These are phyloP conservation scores for Bombus huntii DNA, from an alignment of 1,140 invertebrate genomes.

Conservation along the genomic window DNA sequence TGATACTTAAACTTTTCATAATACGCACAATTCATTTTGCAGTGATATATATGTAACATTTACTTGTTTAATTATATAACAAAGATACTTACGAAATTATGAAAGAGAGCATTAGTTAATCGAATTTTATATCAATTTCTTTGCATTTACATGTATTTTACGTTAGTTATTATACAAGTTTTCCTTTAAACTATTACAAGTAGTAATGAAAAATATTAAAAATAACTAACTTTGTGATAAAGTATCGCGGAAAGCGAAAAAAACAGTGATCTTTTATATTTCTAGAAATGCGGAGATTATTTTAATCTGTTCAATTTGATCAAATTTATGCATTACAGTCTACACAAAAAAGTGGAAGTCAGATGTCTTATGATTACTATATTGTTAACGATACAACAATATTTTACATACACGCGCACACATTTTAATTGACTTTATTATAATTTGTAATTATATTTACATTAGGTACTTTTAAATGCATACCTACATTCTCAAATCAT, in stretches of 20 bases:
- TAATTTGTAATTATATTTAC: conserved; percentile 45
- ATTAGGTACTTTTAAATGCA: conserved; percentile 52
- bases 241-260: conserved; percentile 27
- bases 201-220: conserved; percentile 27
- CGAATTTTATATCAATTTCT: conserved; percentile 7
- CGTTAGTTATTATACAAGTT: conserved; percentile 43
- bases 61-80: conserved; percentile 7
- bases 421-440: conserved; percentile 41
- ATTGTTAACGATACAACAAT: conserved; percentile 31
- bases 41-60: not conserved
- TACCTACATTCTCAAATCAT: conserved; percentile 53
- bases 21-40: conserved; percentile 2
- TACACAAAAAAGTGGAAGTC: conserved; percentile 20
- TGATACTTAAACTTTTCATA: conserved; percentile 35
- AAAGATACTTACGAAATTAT: not conserved
- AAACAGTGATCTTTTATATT: conserved; percentile 56
- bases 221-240: conserved; percentile 60
- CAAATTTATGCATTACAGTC: conserved; percentile 36
- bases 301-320: conserved; percentile 46
- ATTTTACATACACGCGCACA: conserved; percentile 27
- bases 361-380: conserved; percentile 30
- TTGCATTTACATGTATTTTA: conserved; percentile 23
- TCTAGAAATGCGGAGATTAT: conserved; percentile 37
- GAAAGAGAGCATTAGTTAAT: not conserved
- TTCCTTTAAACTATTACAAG: conserved; percentile 49